Evolutionary conservation across 2,113 vertebrate genomes (phyloP), one percentile per base, ranked within the genome.

Genomic region (Tachycineta bicolor): DNA sequence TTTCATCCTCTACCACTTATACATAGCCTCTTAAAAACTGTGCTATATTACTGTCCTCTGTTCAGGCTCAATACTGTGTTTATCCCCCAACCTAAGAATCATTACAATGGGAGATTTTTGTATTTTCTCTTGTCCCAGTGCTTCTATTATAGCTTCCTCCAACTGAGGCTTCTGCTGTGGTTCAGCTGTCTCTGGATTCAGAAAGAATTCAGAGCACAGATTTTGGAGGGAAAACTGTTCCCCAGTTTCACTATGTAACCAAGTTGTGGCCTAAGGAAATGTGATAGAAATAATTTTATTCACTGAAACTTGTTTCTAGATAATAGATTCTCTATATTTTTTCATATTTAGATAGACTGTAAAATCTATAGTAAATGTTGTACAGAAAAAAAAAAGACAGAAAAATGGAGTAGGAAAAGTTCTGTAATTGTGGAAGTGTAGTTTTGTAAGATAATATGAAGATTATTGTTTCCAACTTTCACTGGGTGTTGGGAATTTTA

Each of bases 1-100:
- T 96, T 98, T 98, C 98, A 97, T 98, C 97, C 95, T 97, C 96
- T 95, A 85, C 93, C 95, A 73, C 94, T 98, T 98, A 97, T 90
- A 97, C 97, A 95, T 94, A 97, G 73, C 77, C 91, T 95, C 95
- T 97, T 97, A 95, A 95, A 97, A 98, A 97, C 90, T 89, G 82
- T 94, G 43, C 92, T 96, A 33, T 97, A 93, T 97, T 96, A 97
- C 94, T 97, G 73, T 97, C 88, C 89, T 95, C 47, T 94, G 87
- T 97, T 97, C 97, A 97, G 77, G 80, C 94, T 98, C 81, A 96
- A 87, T 97, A 95, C 93, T 92, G 53, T 97, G 96, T 98, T 77
- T 97, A 95, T 94, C 94, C 89, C 93, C 70, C 86, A 97, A 92
- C 90, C 85, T 92, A 96, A 96, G 96, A 97, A 96, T 87, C 6